Evolutionary conservation across 2,113 vertebrate genomes (phyloP), one percentile per base, ranked within the genome.

Genomic region (Morone saxatilis): DNA sequence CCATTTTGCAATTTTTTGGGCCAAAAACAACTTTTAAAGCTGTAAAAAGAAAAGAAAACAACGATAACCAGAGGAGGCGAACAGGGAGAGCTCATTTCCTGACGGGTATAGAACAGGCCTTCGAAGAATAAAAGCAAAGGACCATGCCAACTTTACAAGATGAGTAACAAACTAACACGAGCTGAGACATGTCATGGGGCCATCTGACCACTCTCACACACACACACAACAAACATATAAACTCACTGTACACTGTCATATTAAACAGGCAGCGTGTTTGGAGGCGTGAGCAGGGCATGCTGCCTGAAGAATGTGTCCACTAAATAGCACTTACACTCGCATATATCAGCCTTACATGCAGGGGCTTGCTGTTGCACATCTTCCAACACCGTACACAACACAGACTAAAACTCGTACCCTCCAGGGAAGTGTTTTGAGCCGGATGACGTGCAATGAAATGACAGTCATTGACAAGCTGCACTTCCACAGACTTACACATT

Each of bases 301-400:
- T 48, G 77, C 68, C 67, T 50, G n/a, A 86, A 77, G 90, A 92
- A 93, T 86, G 88, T 69, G 43, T 65, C 59, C 78, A 10, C 31
- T 78, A 57, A 77, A 61, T n/a, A 54, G 48, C 69, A 70, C 69
- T 53, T 38, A n/a, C 45, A 59, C 59, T 6, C 6, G 8, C 43
- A 70, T 45, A 8, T 53, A 47, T 25, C 4, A 54, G 70, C n/a
- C 0, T 69, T 57, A 74, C 86, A 56, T 78, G 89, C 75, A 76
- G 69, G 25, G 83, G 43, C 90, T 78, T 87, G 91, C 80, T 54
- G 45, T 51, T 38, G 62, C 76, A 59, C 80, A 83, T 61, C 53
- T 43, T 22, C 72, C 8, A 25, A 56, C 57, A 20, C 41, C 41
- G 67, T 8, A 20, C 45, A 40, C 13, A 12, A 16, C 56, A 53